Base-by-base conservation (phyloP, 2,888 invertebrate genomes). In the Acleris cristana region DNA sequence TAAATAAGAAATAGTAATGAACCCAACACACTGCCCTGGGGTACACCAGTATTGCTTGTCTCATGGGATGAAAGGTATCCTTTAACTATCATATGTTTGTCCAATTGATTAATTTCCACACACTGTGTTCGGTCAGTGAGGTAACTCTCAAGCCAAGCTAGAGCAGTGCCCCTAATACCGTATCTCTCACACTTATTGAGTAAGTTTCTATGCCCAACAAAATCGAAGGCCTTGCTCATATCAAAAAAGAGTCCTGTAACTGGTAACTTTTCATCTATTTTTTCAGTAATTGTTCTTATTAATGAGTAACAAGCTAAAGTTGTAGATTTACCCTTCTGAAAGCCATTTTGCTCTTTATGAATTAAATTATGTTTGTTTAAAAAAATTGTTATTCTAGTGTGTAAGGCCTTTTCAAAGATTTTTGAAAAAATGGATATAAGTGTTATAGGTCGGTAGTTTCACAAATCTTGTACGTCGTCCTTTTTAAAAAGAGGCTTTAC, bases 201-300 rank as follows among this genome's bases (percentile, higher is more conserved):
- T 14, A 56, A 16, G 7, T 3, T 34, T 56, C 14, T 10, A 19
- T 56, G 55, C 7, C 12, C 6, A 19, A 56, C 55, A 56, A n/a
- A 56, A 19, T 56, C 55, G 14, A 56, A 56, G 4, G 55, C 40
- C 19, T 56, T 56, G n/a, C 55, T 56, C 55, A 56, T 56, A 40
- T 56, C 40, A 40, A 40, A 34, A 12, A 56, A 56, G 7, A 34
- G 3, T 1, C 40, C 55, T 40, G 55, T 56, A 8, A 56, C 34
- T 40, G 40, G 40, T 56, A 19, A 10, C 5, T 18, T 40, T 40
- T 40, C 19, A 40, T 56, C 19, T 14, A 40, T 40, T 40, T 40
- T 40, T n/a, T 56, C 40, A 18, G 55, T 56, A 19, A 56, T 56
- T 2, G 18, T 19, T 19, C 21, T 40, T 19, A 56, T 40, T 8